Evolutionary conservation across 2,888 invertebrate genomes (phyloP).

Genomic region (Cerastis rubricosa): DNA sequence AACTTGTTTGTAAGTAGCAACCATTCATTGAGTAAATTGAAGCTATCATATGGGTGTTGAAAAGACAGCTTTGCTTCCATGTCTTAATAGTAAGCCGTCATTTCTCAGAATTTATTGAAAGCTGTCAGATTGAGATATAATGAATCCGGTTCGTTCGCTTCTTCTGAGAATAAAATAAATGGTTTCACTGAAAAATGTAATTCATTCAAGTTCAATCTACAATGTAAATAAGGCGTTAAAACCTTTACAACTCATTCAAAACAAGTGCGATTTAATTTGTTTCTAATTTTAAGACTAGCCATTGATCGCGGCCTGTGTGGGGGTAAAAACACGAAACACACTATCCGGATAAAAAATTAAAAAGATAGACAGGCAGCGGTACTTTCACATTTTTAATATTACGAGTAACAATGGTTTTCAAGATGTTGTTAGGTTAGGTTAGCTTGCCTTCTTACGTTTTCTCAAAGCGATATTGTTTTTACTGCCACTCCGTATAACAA

Average conservation of each 20-base stretch:
- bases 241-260: slow-evolving; percentile 5
- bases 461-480: slow-evolving; percentile 9
- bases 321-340: not conserved
- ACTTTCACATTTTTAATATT: not conserved
- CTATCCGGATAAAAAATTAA: not conserved
- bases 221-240: slow-evolving; percentile 14
- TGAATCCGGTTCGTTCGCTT: slow-evolving; percentile 33
- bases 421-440: not conserved
- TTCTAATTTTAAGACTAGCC: not conserved
- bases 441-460: not conserved
- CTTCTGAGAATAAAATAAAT: slow-evolving; percentile 43
- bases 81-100: slow-evolving; percentile 11
- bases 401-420: not conserved
- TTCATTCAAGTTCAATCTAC: slow-evolving; percentile 39
- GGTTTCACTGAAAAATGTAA: slow-evolving; percentile 19
- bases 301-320: not conserved
- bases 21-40: slow-evolving; percentile 1
- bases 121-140: slow-evolving; percentile 40
- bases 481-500: not conserved
- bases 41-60: slow-evolving; percentile 14
- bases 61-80: slow-evolving; percentile 16
- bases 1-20: not conserved
- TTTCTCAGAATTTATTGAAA: slow-evolving; percentile 30
- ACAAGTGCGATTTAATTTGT: not conserved
- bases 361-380: not conserved